A percentile compares a stretch with the other conserved stretches of the same genome.
Conservation (phyloP, 2,888 invertebrate genomes). For the Apomyelois bistriatella region DNA sequence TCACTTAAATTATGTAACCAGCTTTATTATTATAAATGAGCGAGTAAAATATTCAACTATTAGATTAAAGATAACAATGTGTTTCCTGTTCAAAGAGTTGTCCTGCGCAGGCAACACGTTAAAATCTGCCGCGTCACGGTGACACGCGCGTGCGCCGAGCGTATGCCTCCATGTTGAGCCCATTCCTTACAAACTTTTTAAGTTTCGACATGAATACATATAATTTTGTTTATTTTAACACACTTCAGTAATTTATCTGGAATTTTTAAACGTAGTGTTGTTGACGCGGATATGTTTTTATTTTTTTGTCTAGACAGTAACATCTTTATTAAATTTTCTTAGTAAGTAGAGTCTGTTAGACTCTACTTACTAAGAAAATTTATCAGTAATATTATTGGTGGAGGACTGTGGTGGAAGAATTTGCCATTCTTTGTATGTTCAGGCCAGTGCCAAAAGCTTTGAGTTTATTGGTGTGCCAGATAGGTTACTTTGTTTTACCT, state of each 20-base stretch:
- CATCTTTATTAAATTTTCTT: too few relatives aligned
- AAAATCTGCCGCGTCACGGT: constrained; percentile 11
- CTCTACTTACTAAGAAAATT: too few relatives aligned
- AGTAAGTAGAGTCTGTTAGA: too few relatives aligned
- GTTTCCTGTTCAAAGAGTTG: constrained; percentile 21
- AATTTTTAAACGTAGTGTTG: background rate
- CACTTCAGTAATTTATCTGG: background rate
- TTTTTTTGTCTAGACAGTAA: background rate
- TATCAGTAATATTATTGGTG: too few relatives aligned
- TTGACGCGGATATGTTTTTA: too few relatives aligned
- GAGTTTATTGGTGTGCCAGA: too few relatives aligned
- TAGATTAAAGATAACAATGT: constrained; percentile 18
- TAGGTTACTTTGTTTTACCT: too few relatives aligned
- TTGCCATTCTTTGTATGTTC: too few relatives aligned
- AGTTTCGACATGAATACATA: constrained; percentile 7
- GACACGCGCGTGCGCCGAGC: background rate
- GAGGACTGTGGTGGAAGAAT: too few relatives aligned
- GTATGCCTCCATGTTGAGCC: constrained; percentile 5
- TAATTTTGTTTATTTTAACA: constrained; percentile 9
- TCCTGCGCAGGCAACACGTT: constrained; percentile 8
- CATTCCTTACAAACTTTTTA: constrained; percentile 5
- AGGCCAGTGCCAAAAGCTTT: too few relatives aligned
- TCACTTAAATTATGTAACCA: background rate
- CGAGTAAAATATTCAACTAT: constrained; percentile 8
- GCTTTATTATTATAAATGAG: constrained; percentile 9